These are phyloP conservation scores for Piaya cayana DNA, from an alignment of 2,113 vertebrate species.

Conservation along the genomic window DNA sequence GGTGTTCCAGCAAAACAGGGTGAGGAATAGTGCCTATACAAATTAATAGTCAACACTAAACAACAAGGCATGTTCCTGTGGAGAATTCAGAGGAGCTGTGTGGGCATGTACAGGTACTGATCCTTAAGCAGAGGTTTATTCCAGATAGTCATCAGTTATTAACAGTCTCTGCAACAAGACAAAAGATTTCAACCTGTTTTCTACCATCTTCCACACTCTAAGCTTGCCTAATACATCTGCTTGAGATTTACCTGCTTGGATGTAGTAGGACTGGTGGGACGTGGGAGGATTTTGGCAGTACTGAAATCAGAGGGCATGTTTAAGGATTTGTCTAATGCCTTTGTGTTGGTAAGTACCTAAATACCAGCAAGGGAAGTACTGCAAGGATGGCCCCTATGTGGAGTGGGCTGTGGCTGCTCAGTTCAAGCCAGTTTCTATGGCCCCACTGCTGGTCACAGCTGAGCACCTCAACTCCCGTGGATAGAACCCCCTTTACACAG, in stretches of 20 bases:
- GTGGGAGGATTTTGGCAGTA: background rate
- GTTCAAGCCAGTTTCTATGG: accelerated
- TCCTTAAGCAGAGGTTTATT: background rate
- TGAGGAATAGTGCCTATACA: background rate
- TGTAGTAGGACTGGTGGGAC: background rate
- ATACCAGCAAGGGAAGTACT: too few species aligned
- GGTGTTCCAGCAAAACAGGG: background rate
- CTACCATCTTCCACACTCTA: background rate
- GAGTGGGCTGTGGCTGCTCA: too few species aligned
- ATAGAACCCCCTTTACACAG: background rate
- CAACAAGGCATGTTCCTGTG: background rate
- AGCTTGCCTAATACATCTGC: background rate
- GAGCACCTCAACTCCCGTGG: background rate
- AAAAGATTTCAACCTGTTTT: background rate
- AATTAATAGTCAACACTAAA: background rate
- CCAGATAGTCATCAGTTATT: background rate
- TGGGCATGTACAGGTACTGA: background rate
- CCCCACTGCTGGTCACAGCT: accelerated
- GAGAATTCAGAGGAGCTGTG: background rate
- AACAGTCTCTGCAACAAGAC: background rate
- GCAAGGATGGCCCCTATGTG: accelerated
- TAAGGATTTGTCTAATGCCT: background rate
- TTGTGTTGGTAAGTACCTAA: too few species aligned
- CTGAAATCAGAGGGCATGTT: accelerated
- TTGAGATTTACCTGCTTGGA: background rate